A percentile compares a stretch with the other conserved stretches of the same genome.
Conservation (phyloP, 1,140 invertebrate species). For the Ostrea denselamellosa region DNA sequence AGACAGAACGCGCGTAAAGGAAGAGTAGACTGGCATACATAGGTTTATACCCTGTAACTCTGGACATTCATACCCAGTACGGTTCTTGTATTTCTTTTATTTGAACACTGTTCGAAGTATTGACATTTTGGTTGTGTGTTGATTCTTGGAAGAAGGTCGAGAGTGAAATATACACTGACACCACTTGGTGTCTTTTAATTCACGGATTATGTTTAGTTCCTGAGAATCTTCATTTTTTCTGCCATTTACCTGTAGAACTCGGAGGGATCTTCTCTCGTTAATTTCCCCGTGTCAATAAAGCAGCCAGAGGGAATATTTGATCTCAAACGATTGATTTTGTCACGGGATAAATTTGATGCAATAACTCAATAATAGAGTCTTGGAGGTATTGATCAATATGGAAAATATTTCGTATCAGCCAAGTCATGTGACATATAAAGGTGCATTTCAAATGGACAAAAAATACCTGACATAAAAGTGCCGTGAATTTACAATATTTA, state of each 20-base stretch:
- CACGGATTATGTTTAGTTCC: neutral
- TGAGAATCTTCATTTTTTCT: neutral
- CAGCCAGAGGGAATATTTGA: neutral
- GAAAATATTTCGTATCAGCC: neutral
- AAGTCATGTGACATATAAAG: constrained; percentile 9
- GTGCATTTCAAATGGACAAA: constrained; percentile 1
- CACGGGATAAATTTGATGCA: constrained; percentile 31
- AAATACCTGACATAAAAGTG: constrained; percentile 29
- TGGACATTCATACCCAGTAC: neutral
- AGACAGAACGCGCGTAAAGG: neutral
- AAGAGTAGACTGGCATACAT: neutral
- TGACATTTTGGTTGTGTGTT: neutral
- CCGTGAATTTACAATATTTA: constrained; percentile 18
- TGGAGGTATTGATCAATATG: constrained; percentile 5
- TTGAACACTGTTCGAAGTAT: constrained; percentile 18
- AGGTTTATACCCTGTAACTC: neutral
- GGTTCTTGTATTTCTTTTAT: constrained; percentile 27
- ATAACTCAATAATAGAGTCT: constrained; percentile 21
- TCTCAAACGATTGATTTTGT: constrained; percentile 36
- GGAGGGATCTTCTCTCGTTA: neutral
- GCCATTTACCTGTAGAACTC: constrained; percentile 1
- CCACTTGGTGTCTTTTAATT: neutral
- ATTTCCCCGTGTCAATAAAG: constrained; percentile 19
- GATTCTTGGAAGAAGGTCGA: neutral
- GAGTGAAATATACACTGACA: constrained; percentile 20